A percentile compares a stretch with the other conserved stretches of the same genome.
Conservation (phyloP, 2,797 vertebrate species). For the Tokudaia muenninki region DNA sequence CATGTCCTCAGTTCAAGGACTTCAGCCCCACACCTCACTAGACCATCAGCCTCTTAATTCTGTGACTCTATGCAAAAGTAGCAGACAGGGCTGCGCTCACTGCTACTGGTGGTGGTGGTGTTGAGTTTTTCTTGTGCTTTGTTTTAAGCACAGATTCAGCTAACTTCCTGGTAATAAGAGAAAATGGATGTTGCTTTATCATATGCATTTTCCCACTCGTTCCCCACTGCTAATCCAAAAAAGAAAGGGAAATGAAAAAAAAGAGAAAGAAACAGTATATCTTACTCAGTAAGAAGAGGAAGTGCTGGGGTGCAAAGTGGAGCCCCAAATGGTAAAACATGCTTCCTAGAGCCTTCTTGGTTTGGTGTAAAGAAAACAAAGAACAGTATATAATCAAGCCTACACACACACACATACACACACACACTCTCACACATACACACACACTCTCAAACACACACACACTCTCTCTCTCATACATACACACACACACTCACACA, state of each 20-base stretch:
- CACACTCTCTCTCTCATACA: neutral
- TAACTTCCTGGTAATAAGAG: conserved; percentile 73
- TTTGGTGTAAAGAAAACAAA: conserved; percentile 67
- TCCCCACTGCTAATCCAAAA: neutral
- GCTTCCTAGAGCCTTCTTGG: conserved; percentile 60
- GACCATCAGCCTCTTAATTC: neutral
- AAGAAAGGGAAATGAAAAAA: neutral
- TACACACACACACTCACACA: too few relatives aligned
- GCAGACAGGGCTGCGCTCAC: conserved; percentile 20
- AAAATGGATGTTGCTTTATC: conserved; percentile 78
- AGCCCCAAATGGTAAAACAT: conserved; percentile 56
- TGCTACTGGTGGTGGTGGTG: neutral
- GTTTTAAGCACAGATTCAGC: neutral
- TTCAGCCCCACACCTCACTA: neutral
- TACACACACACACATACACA: neutral
- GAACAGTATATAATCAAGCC: conserved; percentile 43
- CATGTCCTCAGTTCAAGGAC: neutral
- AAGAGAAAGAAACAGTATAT: conserved; percentile 72
- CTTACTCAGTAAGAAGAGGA: conserved; percentile 72
- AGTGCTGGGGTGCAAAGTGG: neutral
- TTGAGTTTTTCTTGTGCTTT: neutral
- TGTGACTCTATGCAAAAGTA: conserved; percentile 49
- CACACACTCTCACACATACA: neutral
- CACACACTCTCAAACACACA: neutral
- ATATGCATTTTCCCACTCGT: conserved; percentile 52